Percentiles rank a stretch among this genome's conserved stretches.
Evolutionary conservation across 2,797 vertebrate genomes (phyloP).

Genomic region (Adelosebastes latens): DNA sequence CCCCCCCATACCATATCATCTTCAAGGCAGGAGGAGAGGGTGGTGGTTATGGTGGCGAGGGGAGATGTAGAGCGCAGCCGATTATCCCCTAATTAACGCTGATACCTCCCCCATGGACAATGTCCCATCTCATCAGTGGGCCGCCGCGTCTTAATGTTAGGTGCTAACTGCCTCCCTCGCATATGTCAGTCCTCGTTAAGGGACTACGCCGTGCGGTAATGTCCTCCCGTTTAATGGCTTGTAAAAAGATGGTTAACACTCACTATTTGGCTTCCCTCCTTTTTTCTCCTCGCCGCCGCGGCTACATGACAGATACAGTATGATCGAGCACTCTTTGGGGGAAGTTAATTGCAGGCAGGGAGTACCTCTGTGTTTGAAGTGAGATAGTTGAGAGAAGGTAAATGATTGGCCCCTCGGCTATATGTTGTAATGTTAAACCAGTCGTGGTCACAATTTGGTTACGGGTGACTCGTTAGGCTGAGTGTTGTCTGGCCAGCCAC

Average conservation of each 20-base stretch:
- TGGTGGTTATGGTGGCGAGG: constrained; percentile 75
- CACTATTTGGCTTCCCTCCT: constrained; percentile 91
- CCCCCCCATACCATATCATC: constrained; percentile 70
- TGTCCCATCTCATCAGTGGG: constrained; percentile 89
- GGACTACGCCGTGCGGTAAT: constrained; percentile 89
- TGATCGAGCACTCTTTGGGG: constrained; percentile 76
- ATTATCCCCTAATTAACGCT: constrained; percentile 97
- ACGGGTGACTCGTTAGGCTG: constrained; percentile 19
- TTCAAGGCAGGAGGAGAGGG: constrained; percentile 69
- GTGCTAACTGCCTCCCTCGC: constrained; percentile 94
- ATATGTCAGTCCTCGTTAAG: constrained; percentile 99
- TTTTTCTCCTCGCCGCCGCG: constrained; percentile 61
- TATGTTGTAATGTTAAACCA: constrained; percentile 38
- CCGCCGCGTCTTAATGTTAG: constrained; percentile 90
- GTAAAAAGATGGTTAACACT: constrained; percentile 99
- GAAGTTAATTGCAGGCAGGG: constrained; percentile 70
- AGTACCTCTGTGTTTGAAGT: constrained; percentile 54
- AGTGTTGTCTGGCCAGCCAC: constrained; percentile 37
- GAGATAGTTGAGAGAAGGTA: constrained; percentile 48
- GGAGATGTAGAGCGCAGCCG: constrained; percentile 81
- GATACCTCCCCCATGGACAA: constrained; percentile 94
- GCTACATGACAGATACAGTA: constrained; percentile 74
- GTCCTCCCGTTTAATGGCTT: constrained; percentile 95
- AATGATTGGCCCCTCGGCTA: constrained; percentile 53
- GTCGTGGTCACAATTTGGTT: constrained; percentile 41